A percentile compares a stretch with the other conserved stretches of the same genome.
These are phyloP conservation scores for Aphelenchoides fujianensis DNA, from an alignment of 1,140 invertebrate genomes.

Conservation along the genomic window DNA sequence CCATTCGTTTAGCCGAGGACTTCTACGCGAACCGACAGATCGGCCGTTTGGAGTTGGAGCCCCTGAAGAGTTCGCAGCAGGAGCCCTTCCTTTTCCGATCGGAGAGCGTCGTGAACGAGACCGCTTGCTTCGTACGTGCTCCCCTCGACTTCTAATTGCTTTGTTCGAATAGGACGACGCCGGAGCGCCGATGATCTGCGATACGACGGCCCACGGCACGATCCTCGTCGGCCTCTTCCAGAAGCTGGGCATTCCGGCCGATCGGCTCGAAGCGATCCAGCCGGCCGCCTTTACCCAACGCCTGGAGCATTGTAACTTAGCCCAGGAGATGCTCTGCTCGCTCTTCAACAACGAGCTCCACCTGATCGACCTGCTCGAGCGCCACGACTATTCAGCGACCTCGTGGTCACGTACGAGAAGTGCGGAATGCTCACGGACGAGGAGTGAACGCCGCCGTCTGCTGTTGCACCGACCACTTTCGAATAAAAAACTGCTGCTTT, in stretches of 20 bases:
- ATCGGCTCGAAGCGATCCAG: neutral
- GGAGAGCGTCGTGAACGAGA: neutral
- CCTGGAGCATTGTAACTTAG: neutral
- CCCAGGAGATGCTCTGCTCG: neutral
- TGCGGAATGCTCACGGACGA: too few species aligned
- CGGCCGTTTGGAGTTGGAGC: neutral
- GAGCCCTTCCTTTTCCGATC: neutral
- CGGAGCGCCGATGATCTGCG: neutral
- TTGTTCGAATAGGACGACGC: too few species aligned
- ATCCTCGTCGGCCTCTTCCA: conserved; percentile 1
- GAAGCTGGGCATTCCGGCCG: neutral
- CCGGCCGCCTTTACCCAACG: neutral
- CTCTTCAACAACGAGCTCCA: neutral
- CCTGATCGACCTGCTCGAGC: neutral
- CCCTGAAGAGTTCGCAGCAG: neutral
- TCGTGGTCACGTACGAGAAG: neutral
- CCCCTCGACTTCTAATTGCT: too few species aligned
- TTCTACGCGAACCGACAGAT: neutral
- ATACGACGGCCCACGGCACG: neutral
- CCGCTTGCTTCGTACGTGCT: conserved; percentile 6
- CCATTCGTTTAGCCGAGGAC: neutral
- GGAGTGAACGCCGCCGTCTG: too few species aligned
- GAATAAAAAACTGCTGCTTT: too few species aligned
- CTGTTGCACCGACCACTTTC: too few species aligned
- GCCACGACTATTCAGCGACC: neutral